Percentiles rank a stretch among this genome's conserved stretches.
Conservation (phyloP, 2,888 invertebrate genomes). For the Hyposoter didymator region DNA sequence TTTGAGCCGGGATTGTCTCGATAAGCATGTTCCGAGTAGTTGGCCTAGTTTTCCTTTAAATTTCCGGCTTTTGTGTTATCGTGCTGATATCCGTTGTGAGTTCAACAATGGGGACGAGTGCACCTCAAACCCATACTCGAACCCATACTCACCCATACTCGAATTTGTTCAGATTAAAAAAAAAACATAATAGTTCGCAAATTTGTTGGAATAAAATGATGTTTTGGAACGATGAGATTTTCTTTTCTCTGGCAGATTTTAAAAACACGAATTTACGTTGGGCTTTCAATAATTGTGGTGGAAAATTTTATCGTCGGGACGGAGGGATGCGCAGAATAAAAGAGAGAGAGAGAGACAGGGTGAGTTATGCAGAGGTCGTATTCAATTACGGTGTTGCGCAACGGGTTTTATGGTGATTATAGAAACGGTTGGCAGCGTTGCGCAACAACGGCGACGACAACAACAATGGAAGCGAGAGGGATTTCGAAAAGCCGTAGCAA, state of each 20-base stretch:
- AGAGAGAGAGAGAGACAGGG: constrained; percentile 55
- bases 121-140: too few relatives aligned
- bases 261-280: neutral
- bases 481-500: constrained; percentile 47
- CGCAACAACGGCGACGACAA: constrained; percentile 42
- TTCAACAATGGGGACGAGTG: too few relatives aligned
- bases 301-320: neutral
- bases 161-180: too few relatives aligned
- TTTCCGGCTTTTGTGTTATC: too few relatives aligned
- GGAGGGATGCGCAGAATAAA: neutral
- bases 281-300: neutral
- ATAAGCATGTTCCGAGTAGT: too few relatives aligned
- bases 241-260: neutral
- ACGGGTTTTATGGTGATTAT: constrained; percentile 47
- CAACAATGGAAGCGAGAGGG: constrained; percentile 10
- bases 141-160: too few relatives aligned
- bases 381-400: constrained; percentile 46
- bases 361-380: constrained; percentile 16
- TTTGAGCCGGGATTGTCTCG: too few relatives aligned
- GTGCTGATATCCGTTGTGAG: too few relatives aligned
- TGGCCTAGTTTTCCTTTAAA: too few relatives aligned
- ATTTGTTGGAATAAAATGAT: too few relatives aligned
- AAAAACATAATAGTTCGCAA: too few relatives aligned
- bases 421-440: constrained; percentile 44
- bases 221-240: too few relatives aligned